Evolutionary conservation across 2,888 invertebrate species (phyloP).

Genomic region (Protophormia terraenovae): DNA sequence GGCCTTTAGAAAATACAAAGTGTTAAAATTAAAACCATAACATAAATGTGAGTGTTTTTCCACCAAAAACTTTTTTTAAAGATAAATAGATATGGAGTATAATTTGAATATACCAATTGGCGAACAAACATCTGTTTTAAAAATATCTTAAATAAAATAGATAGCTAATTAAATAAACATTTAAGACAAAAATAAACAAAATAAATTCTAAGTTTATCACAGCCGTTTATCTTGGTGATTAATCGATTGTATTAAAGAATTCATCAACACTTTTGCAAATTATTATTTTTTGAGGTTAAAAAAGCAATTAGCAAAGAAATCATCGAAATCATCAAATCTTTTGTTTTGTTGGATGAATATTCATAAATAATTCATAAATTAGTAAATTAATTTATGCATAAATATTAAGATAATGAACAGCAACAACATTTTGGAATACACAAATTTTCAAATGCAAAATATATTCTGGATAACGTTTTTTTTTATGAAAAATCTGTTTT

Average conservation of each 20-base stretch:
- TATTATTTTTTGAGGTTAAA: neutral
- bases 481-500: too few species aligned
- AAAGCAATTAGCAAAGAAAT: neutral
- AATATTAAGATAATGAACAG: too few species aligned
- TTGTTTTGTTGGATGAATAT: neutral
- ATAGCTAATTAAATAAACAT: neutral
- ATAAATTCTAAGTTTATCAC: neutral
- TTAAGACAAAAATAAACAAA: neutral
- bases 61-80: neutral
- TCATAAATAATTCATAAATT: neutral
- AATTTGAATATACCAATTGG: neutral
- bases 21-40: slow-evolving; percentile 1
- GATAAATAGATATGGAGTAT: neutral
- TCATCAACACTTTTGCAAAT: slow-evolving; percentile 21
- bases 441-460: too few species aligned
- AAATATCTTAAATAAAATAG: neutral
- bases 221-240: neutral
- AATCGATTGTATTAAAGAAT: neutral
- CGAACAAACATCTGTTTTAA: neutral
- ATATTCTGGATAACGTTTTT: too few species aligned
- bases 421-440: too few species aligned
- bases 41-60: neutral
- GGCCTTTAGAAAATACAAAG: neutral
- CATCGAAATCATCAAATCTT: neutral
- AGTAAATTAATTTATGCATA: too few species aligned